A percentile compares a stretch with the other conserved stretches of the same genome.
phyloP scores from a whole-genome alignment of 2,797 vertebrate species.

The Otus scops region DNA sequence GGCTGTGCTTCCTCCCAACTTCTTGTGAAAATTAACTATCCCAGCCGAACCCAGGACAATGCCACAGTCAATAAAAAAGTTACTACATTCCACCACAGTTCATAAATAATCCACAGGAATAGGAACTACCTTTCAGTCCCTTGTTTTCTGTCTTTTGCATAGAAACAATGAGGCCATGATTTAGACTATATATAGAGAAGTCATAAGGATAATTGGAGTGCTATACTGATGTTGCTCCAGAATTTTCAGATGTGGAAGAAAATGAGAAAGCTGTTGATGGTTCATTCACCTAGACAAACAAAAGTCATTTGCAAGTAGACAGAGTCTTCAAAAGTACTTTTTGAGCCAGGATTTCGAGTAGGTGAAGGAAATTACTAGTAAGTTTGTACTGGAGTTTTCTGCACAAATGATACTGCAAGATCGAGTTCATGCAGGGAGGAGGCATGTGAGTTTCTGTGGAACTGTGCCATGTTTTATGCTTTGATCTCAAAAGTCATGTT shows the following conservation, averaged over 20 bases:
- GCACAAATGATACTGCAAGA: background rate
- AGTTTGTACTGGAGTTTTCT: background rate
- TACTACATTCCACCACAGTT: background rate
- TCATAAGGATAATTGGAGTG: background rate
- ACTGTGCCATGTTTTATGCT: background rate
- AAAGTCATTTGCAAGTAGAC: background rate
- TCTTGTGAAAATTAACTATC: too few species aligned
- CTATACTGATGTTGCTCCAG: background rate
- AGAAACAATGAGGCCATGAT: background rate
- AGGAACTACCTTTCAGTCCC: background rate
- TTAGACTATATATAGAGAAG: background rate
- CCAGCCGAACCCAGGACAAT: too few species aligned
- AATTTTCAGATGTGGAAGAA: background rate
- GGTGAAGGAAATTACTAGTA: background rate
- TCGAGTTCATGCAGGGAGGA: background rate
- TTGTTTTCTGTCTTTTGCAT: background rate
- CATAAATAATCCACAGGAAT: background rate
- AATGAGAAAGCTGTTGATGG: background rate
- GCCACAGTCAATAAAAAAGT: background rate
- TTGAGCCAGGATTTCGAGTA: background rate
- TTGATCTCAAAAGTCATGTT: background rate
- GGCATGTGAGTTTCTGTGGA: background rate
- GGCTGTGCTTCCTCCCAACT: too few species aligned
- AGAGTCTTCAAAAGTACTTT: background rate
- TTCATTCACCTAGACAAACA: background rate